Evolutionary conservation across 2,797 vertebrate species (phyloP).

Genomic region (Pantherophis vulpinus): DNA sequence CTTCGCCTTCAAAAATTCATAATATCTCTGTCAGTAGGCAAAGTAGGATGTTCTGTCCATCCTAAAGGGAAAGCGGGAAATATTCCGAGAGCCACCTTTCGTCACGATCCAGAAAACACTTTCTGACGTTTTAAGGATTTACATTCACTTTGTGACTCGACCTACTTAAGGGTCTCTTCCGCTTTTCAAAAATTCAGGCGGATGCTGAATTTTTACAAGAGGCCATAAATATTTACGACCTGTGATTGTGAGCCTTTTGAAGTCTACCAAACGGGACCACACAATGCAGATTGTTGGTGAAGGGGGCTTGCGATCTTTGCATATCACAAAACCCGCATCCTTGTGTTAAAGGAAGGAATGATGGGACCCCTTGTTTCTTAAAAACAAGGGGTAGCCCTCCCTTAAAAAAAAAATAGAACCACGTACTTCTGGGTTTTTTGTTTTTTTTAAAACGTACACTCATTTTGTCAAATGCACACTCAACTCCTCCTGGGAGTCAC

Average conservation of each 20-base stretch:
- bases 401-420: neutral
- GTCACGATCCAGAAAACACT: neutral
- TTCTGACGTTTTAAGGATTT: neutral
- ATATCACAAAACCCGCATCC: neutral
- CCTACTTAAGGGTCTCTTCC: neutral
- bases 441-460: neutral
- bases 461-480: neutral
- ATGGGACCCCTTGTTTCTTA: neutral
- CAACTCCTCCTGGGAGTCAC: neutral
- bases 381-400: too few species aligned
- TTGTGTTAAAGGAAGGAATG: neutral
- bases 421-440: neutral
- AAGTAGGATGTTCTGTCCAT: too few species aligned
- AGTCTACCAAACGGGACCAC: neutral
- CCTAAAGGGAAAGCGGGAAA: neutral
- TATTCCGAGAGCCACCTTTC: too few species aligned
- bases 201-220: neutral
- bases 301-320: neutral
- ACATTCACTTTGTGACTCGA: neutral
- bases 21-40: too few species aligned
- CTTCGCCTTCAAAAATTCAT: neutral
- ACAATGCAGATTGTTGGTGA: neutral
- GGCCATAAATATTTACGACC: neutral
- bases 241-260: neutral
- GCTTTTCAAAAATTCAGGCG: neutral